phyloP scores from a whole-genome alignment of 2,113 vertebrate species.

The Antigone vipio region DNA sequence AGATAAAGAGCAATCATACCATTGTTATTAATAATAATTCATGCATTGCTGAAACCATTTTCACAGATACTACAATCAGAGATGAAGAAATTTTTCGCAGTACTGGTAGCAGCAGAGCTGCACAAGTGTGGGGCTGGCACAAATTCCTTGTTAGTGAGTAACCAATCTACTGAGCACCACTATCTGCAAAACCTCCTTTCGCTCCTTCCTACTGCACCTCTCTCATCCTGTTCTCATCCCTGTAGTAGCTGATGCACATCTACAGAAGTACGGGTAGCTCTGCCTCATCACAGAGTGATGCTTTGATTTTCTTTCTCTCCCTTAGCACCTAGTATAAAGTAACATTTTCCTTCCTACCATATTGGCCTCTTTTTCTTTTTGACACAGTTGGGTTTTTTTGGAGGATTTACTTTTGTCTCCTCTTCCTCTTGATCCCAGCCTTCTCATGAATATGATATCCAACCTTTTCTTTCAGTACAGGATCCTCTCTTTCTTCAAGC shows the following conservation, averaged over 20 bases:
- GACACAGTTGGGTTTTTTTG: accelerated
- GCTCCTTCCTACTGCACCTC: not conserved
- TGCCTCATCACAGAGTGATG: not conserved
- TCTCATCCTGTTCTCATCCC: not conserved
- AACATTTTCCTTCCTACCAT: not conserved
- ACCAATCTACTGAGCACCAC: not conserved
- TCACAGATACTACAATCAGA: conserved; percentile 42
- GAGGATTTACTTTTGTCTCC: accelerated
- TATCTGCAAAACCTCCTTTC: not conserved
- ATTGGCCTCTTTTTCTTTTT: not conserved
- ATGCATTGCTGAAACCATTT: conserved; percentile 22
- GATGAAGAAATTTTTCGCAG: not conserved
- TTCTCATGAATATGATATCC: not conserved
- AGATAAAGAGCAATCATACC: not conserved
- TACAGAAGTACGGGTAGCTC: not conserved
- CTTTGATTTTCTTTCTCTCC: not conserved
- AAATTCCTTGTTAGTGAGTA: not conserved
- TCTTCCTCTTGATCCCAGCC: not conserved
- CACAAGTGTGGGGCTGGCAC: not conserved
- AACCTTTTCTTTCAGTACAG: not conserved
- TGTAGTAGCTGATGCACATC: not conserved
- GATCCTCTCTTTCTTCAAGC: not conserved
- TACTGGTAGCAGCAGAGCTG: not conserved
- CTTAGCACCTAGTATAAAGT: not conserved
- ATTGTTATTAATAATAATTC: conserved; percentile 34